Base-by-base conservation (phyloP, 2,113 vertebrate species). In the Echinops telfairi region DNA sequence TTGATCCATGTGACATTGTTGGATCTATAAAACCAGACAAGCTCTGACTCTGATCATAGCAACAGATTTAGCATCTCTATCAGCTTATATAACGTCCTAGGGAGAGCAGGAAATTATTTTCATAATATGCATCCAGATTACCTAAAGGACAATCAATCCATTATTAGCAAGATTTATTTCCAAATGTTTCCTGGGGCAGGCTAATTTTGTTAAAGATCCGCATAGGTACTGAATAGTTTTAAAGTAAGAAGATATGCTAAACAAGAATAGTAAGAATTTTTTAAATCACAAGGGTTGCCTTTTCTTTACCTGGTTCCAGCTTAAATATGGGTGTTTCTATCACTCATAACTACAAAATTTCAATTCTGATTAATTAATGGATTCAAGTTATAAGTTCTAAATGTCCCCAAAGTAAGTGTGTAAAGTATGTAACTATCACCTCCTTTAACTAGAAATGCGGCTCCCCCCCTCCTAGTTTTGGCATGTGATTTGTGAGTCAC, bases 301-400 rank as follows among this genome's bases (percentile, higher is more conserved):
- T 93, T 95, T 84, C 94, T 96, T 96, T 95, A 62, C 23, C 3
- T 47, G 64, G 79, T 29, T 96, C 82, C 3, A 93, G 89, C 91
- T 95, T 94, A 90, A 94, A 95, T 93, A 58, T 94, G 33, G 0
- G 31, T 93, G 81, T 89, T 88, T 36, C 83, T 92, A 80, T 90
- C 90, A 40, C 83, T 88, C 8, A 0, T 57, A 97, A 97, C 84
- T 86, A 97, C 96, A 94, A 78, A 95, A 96, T 93, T 97, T 96
- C 82, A 95, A 66, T 85, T 93, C 53, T 94, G 68, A 92, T n/a
- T 78, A 96, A 95, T 96, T 75, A 95, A 97, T 19, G 19, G 20
- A 89, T 62, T 97, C 87, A 0, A 29, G 60, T 92, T 90, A 87
- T 86, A 89, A 88, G 88, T 79, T 84, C 90, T 95, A 92, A 89